A percentile compares a stretch with the other conserved stretches of the same genome.
phyloP scores from a whole-genome alignment of 2,888 invertebrate species.

The Campoletis raptor region DNA sequence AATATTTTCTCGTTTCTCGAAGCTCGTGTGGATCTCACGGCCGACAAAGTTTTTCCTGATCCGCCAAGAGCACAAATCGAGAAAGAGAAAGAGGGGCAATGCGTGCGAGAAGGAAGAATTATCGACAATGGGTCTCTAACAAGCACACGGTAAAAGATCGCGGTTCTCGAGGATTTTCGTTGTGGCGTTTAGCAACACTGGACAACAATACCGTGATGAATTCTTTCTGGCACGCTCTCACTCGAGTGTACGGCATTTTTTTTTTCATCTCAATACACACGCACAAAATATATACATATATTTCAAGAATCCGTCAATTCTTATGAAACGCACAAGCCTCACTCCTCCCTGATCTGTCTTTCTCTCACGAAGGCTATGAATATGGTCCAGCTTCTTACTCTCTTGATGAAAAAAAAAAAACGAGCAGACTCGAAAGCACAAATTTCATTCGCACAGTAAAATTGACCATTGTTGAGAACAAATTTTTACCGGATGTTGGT shows the following conservation, averaged over 20 bases:
- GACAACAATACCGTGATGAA: constrained; percentile 79
- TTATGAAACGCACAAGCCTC: constrained; percentile 14
- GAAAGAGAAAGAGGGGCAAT: constrained; percentile 32
- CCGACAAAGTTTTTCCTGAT: constrained; percentile 64
- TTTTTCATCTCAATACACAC: constrained; percentile 20
- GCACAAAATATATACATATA: not conserved
- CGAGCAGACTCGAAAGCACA: not conserved
- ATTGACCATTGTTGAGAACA: not conserved
- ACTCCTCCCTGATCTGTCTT: constrained; percentile 53
- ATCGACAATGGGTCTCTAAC: constrained; percentile 81
- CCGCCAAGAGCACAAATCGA: constrained; percentile 7
- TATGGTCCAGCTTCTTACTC: constrained; percentile 44
- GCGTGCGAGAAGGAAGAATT: constrained; percentile 67
- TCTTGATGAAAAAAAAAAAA: constrained; percentile 15
- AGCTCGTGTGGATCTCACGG: constrained; percentile 65
- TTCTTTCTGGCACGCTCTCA: constrained; percentile 72
- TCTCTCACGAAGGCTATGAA: constrained; percentile 41
- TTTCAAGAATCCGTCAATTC: not conserved
- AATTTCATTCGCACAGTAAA: not conserved
- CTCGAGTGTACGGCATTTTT: constrained; percentile 47
- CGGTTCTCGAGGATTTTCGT: constrained; percentile 75
- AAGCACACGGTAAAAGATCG: constrained; percentile 76
- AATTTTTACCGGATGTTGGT: constrained; percentile 2
- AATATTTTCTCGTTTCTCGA: constrained; percentile 61
- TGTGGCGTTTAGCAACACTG: constrained; percentile 81